Evolutionary conservation across 2,888 invertebrate genomes (phyloP), one percentile per base, ranked within the genome.

Genomic region (Protonemura montana): DNA sequence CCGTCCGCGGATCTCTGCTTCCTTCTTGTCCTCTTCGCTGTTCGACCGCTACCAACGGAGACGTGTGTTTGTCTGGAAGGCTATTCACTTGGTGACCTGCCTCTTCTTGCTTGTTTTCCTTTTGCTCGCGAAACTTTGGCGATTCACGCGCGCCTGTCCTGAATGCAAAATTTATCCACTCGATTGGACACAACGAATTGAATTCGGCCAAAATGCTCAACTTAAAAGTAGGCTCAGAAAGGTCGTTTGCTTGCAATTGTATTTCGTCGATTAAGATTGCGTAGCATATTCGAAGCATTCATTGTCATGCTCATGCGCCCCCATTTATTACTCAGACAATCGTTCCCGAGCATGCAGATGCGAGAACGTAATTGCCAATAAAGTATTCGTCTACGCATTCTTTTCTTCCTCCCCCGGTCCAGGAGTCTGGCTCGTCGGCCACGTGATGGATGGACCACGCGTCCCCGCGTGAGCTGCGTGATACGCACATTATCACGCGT

Each of bases 401-500:
- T 85, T 78, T 29, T 78, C 76, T 85, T 41, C 82, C 81, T 42
- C 84, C 78, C 76, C 82, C 59, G 28, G 35, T 3, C 35, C 35
- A 85, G 80, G 85, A 59, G 86, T 77, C 59, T 85, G 78, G 27
- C 41, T 82, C 42, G 26, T n/a, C 29, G 21, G 25, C 1, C 29
- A 25, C 29, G 25, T 28, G 81, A 42, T 26, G 28, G 83, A 42
- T 35, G 83, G 10, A 16, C 26, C 41, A 42, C 27, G 10, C 35
- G 41, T 78, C 26, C 16, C 10, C 78, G n/a, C 78, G 7, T 21
- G 25, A n/a, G 76, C 76, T 76, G 76, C 76, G 76, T 26, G 76
- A 76, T 76, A 76, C 26, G n/a, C 76, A 76, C 26, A 76, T 76
- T 76, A 76, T 76, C n/a, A 35, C 35, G 35, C 35, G 35, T 35